Evolutionary conservation across 2,797 vertebrate genomes (phyloP).

Genomic region (Coregonus suidteri): DNA sequence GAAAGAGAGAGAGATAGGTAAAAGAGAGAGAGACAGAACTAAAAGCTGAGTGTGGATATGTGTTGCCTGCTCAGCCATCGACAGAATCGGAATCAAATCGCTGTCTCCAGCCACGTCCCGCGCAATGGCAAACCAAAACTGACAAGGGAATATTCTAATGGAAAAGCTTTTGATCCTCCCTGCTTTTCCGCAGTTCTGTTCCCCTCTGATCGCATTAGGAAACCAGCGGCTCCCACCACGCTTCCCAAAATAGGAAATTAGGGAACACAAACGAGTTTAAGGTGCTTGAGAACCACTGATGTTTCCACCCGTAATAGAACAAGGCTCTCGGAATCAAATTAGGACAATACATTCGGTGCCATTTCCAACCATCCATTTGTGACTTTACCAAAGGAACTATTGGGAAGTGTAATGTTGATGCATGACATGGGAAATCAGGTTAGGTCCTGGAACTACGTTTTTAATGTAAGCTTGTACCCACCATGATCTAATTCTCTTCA

Average conservation of each 20-base stretch:
- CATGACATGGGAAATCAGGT: neutral
- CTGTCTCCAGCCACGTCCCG: constrained; percentile 2
- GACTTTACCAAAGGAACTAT: constrained; percentile 1
- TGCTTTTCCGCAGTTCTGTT: constrained; percentile 15
- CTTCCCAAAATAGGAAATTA: constrained; percentile 44
- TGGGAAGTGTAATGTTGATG: neutral
- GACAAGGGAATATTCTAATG: constrained; percentile 36
- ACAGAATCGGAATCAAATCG: constrained; percentile 30
- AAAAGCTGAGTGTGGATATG: constrained; percentile 37
- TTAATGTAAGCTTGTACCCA: neutral
- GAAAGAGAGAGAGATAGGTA: constrained; percentile 61
- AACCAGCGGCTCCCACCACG: constrained; percentile 17
- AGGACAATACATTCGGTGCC: constrained; percentile 29
- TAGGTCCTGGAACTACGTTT: neutral
- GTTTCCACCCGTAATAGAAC: constrained; percentile 26
- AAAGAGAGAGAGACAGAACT: constrained; percentile 49
- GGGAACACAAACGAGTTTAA: constrained; percentile 41
- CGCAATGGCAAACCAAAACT: constrained; percentile 31
- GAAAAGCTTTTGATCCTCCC: constrained; percentile 29
- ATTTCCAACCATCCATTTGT: constrained; percentile 29
- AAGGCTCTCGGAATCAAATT: constrained; percentile 30
- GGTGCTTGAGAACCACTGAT: constrained; percentile 25
- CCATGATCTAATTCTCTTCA: neutral
- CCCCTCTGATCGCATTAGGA: constrained; percentile 28
- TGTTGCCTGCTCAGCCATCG: constrained; percentile 31